Evolutionary conservation across 2,888 invertebrate species (phyloP).

Genomic region (Aphodius granarius): DNA sequence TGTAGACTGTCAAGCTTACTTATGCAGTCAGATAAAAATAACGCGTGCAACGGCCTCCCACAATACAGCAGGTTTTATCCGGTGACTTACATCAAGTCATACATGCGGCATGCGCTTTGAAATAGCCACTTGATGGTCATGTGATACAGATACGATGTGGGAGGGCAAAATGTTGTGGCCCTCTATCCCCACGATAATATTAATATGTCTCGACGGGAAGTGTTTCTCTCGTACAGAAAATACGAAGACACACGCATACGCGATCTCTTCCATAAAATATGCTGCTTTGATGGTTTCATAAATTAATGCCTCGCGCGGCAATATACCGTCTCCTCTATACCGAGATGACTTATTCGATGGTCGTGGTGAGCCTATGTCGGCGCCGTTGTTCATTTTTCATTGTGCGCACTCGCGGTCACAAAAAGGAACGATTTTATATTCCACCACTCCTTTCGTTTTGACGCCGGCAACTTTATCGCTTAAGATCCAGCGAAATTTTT

Average conservation of each 20-base stretch:
- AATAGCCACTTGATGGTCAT: constrained; percentile 36
- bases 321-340: constrained; percentile 25
- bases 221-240: constrained; percentile 33
- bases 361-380: constrained; percentile 18
- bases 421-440: background rate
- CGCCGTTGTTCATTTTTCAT: constrained; percentile 25
- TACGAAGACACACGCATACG: background rate
- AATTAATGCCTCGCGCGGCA: constrained; percentile 30
- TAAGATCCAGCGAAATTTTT: background rate
- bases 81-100: background rate
- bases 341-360: constrained; percentile 25
- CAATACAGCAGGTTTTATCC: background rate
- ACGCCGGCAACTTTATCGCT: background rate
- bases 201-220: constrained; percentile 38
- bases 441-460: background rate
- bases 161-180: constrained; percentile 42
- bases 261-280: constrained; percentile 34
- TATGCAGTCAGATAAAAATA: background rate
- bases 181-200: constrained; percentile 33
- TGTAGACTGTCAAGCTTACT: background rate
- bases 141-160: constrained; percentile 49
- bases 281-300: constrained; percentile 32
- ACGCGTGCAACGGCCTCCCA: background rate
- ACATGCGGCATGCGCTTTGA: constrained; percentile 36
- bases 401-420: constrained; percentile 5